phyloP scores from a whole-genome alignment of 2,797 vertebrate species.

The Xiphorhynchus erythropygius region DNA sequence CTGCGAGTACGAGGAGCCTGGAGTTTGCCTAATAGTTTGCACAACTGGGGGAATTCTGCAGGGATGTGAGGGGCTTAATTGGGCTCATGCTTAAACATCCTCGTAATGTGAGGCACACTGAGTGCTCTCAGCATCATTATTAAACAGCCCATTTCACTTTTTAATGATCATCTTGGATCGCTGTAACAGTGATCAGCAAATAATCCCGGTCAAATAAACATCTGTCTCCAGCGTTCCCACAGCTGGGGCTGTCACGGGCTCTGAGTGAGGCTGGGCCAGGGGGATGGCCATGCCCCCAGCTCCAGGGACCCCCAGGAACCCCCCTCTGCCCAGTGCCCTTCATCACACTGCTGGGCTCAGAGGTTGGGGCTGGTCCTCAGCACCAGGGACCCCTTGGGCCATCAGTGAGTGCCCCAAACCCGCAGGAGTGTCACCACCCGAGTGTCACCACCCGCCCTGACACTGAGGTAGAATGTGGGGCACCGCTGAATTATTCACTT shows the following conservation, averaged over 20 bases:
- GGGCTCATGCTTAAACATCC: conserved; percentile 57
- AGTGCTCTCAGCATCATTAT: conserved; percentile 32
- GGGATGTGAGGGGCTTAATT: conserved; percentile 58
- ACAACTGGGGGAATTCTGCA: background rate
- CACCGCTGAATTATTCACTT: conserved; percentile 55
- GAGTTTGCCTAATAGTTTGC: conserved; percentile 53
- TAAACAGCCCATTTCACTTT: conserved; percentile 70
- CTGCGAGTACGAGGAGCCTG: conserved; percentile 11
- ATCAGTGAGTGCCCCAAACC: background rate
- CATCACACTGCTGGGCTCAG: accelerated
- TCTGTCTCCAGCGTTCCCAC: background rate
- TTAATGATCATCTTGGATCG: conserved; percentile 58
- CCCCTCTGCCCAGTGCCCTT: background rate
- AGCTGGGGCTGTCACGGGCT: background rate
- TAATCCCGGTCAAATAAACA: conserved; percentile 52
- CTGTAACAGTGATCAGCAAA: conserved; percentile 10
- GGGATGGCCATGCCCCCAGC: accelerated
- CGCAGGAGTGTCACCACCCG: background rate
- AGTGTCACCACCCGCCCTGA: background rate
- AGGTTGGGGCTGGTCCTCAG: background rate
- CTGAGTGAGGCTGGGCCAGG: accelerated
- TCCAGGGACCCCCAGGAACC: background rate
- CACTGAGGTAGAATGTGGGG: conserved; percentile 51
- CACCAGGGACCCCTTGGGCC: background rate
- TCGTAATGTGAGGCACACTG: conserved; percentile 31